A percentile compares a stretch with the other conserved stretches of the same genome.
Evolutionary conservation across 2,113 vertebrate genomes (phyloP).

Genomic region (Aphyosemion australe): DNA sequence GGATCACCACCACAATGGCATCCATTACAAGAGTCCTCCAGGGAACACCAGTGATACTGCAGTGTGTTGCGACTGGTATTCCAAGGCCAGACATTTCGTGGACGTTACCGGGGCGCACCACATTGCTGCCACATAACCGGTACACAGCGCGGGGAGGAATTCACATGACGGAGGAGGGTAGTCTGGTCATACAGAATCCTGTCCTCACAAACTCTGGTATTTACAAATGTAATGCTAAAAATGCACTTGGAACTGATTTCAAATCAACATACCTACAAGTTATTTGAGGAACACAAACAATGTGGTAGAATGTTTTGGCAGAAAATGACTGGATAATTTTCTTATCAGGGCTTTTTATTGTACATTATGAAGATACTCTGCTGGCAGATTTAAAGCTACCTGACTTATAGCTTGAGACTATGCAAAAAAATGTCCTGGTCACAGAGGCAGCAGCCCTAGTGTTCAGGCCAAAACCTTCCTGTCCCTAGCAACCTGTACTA

Average conservation of each 20-base stretch:
- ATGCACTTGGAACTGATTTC: slow-evolving; percentile 80
- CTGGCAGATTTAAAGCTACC: slow-evolving; percentile 18
- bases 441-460: no score
- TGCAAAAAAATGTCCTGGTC: background rate
- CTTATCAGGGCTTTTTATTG: slow-evolving; percentile 12
- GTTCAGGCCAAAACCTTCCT: no score
- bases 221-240: slow-evolving; percentile 84
- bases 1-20: slow-evolving; percentile 70
- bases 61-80: slow-evolving; percentile 73
- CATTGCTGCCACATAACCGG: slow-evolving; percentile 74
- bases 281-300: slow-evolving; percentile 49
- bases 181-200: slow-evolving; percentile 77
- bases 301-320: background rate
- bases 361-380: background rate
- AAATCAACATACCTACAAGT: slow-evolving; percentile 84
- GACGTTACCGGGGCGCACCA: slow-evolving; percentile 83
- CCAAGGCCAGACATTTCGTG: slow-evolving; percentile 83
- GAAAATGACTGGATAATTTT: slow-evolving; percentile 12
- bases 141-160: slow-evolving; percentile 73
- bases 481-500: no score
- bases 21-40: slow-evolving; percentile 71
- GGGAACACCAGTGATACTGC: slow-evolving; percentile 72
- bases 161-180: slow-evolving; percentile 78
- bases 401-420: slow-evolving; percentile 3
- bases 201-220: slow-evolving; percentile 82